Conservation (phyloP, 2,888 invertebrate genomes). For the Biston stratarius region DNA sequence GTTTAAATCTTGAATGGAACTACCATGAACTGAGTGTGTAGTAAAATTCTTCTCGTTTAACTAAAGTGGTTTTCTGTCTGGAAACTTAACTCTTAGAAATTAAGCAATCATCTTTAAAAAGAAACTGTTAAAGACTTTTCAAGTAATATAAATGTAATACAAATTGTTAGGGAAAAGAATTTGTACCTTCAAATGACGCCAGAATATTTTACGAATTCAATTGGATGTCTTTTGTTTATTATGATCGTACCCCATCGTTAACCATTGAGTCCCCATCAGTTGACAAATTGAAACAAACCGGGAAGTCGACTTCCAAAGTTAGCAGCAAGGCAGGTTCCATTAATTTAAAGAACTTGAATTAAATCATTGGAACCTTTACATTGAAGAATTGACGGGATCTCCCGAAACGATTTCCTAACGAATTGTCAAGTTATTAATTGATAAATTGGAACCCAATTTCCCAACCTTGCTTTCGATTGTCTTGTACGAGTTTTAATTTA, state of each 20-base stretch:
- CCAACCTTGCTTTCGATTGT: constrained; percentile 46
- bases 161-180: constrained; percentile 6
- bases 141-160: neutral
- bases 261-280: constrained; percentile 75
- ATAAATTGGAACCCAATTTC: constrained; percentile 56
- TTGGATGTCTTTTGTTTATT: constrained; percentile 70
- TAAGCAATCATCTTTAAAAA: constrained; percentile 39
- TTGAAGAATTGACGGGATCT: constrained; percentile 61
- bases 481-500: constrained; percentile 45
- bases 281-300: constrained; percentile 81
- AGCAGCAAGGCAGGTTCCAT: constrained; percentile 71
- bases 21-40: constrained; percentile 43
- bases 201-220: constrained; percentile 44
- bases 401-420: constrained; percentile 55
- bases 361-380: constrained; percentile 72
- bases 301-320: constrained; percentile 75
- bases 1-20: constrained; percentile 49
- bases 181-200: constrained; percentile 42
- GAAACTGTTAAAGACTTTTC: neutral
- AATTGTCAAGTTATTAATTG: constrained; percentile 66
- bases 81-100: constrained; percentile 35
- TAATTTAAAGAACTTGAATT: constrained; percentile 80
- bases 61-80: constrained; percentile 34
- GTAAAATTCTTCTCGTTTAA: constrained; percentile 41
- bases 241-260: constrained; percentile 59